Conservation (phyloP, 1,140 invertebrate species). For the Micrasema longulum region DNA sequence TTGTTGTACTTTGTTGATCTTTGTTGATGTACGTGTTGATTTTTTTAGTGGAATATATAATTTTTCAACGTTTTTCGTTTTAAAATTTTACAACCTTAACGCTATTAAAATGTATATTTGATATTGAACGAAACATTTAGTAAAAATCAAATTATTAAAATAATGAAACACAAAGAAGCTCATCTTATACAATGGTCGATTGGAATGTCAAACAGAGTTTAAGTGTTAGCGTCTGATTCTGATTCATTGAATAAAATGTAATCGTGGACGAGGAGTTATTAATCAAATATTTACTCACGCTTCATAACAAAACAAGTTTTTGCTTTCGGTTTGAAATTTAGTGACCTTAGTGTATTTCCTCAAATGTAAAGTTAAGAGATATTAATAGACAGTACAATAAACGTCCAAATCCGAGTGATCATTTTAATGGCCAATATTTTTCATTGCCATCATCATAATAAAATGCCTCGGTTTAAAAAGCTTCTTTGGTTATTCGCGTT, state of each 20-base stretch:
- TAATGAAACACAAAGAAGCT: no score
- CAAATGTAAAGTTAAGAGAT: conserved; percentile 4
- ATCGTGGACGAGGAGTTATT: conserved; percentile 3
- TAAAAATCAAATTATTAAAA: no score
- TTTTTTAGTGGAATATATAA: no score
- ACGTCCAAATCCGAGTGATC: conserved; percentile 7
- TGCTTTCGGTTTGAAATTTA: conserved; percentile 10
- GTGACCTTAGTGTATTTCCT: conserved; percentile 9
- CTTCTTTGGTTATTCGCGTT: conserved; percentile 33
- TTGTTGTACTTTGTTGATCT: no score
- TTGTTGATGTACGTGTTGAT: no score
- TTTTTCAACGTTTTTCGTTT: no score
- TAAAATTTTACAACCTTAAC: no score
- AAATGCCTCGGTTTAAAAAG: conserved; percentile 29
- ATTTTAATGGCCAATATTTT: conserved; percentile 31
- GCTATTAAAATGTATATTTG: no score
- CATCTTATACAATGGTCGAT: background rate
- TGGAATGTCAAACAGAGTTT: background rate
- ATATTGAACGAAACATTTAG: no score
- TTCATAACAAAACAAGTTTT: conserved; percentile 34
- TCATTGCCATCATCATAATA: conserved; percentile 39
- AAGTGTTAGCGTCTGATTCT: background rate
- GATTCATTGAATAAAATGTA: conserved; percentile 29
- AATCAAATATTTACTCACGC: conserved; percentile 30
- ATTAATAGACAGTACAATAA: conserved; percentile 18